phyloP scores from a whole-genome alignment of 2,888 invertebrate genomes.

The Galerucella pusilla region DNA sequence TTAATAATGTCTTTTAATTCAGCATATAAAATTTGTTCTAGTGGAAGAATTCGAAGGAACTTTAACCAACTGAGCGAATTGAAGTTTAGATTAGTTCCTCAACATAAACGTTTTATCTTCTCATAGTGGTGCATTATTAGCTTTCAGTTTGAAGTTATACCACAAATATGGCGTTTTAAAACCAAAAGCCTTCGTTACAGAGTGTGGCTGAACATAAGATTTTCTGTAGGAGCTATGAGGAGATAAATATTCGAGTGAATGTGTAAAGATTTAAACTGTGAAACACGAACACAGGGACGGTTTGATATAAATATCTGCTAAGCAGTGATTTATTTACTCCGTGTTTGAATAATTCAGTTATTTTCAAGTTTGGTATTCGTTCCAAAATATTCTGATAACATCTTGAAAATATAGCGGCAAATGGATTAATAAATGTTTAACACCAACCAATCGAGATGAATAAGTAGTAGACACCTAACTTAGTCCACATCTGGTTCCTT shows the following conservation, averaged over 20 bases:
- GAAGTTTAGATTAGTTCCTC: slow-evolving; percentile 27
- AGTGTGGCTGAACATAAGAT: slow-evolving; percentile 29
- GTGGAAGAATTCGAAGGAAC: neutral
- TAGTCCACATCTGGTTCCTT: too few species aligned
- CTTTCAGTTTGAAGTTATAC: slow-evolving; percentile 27
- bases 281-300: slow-evolving; percentile 13
- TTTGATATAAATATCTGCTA: neutral
- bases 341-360: too few species aligned
- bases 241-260: slow-evolving; percentile 11
- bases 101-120: slow-evolving; percentile 18
- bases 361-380: too few species aligned
- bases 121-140: slow-evolving; percentile 27
- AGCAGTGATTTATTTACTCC: neutral
- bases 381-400: too few species aligned
- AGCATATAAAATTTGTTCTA: neutral
- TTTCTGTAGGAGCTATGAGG: slow-evolving; percentile 17
- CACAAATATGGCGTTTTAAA: slow-evolving; percentile 28
- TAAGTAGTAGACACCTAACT: too few species aligned
- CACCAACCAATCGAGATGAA: too few species aligned
- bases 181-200: slow-evolving; percentile 20
- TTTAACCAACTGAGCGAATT: slow-evolving; percentile 20
- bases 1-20: neutral
- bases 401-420: too few species aligned
- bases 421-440: too few species aligned
- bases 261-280: slow-evolving; percentile 5